A percentile compares a stretch with the other conserved stretches of the same genome.
These are phyloP conservation scores for Chaetops frenatus DNA, from an alignment of 2,113 vertebrate genomes.

Conservation along the genomic window DNA sequence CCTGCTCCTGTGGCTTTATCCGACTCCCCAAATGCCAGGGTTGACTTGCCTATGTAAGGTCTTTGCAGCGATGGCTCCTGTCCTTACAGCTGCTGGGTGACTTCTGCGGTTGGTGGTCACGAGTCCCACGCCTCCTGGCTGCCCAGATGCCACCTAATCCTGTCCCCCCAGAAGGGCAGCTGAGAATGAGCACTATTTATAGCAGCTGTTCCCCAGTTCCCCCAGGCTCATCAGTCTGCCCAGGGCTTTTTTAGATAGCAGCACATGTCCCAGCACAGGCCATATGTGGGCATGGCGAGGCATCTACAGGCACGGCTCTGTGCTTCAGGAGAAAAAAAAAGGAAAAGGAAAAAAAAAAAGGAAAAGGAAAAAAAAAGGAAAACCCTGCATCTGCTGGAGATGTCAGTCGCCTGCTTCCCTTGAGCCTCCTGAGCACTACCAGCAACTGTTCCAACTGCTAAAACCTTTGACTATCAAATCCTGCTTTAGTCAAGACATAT, in stretches of 20 bases:
- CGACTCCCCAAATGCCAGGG: conserved; percentile 38
- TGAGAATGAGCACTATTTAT: conserved; percentile 74
- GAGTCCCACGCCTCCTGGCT: conserved; percentile 8
- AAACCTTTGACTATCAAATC: neutral
- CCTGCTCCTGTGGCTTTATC: conserved; percentile 21
- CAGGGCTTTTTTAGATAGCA: conserved; percentile 58
- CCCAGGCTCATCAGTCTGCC: neutral
- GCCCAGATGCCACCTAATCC: conserved; percentile 57
- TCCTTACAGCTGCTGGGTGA: conserved; percentile 52
- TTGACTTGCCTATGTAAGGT: conserved; percentile 45
- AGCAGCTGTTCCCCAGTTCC: conserved; percentile 27
- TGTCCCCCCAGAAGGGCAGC: conserved; percentile 65
- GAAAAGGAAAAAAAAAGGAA: neutral
- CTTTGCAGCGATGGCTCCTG: neutral
- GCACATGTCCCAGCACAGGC: conserved; percentile 29
- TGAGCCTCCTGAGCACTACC: neutral
- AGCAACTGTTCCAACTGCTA: neutral
- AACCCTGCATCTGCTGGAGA: conserved; percentile 27
- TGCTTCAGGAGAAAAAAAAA: neutral
- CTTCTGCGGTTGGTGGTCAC: neutral
- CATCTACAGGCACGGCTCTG: neutral
- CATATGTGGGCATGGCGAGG: conserved; percentile 71
- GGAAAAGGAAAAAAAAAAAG: neutral
- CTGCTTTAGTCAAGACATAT: conserved; percentile 10
- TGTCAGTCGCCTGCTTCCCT: conserved; percentile 2